Conservation (phyloP, 2,113 vertebrate genomes). For the Ptychochromis oligacanthus region DNA sequence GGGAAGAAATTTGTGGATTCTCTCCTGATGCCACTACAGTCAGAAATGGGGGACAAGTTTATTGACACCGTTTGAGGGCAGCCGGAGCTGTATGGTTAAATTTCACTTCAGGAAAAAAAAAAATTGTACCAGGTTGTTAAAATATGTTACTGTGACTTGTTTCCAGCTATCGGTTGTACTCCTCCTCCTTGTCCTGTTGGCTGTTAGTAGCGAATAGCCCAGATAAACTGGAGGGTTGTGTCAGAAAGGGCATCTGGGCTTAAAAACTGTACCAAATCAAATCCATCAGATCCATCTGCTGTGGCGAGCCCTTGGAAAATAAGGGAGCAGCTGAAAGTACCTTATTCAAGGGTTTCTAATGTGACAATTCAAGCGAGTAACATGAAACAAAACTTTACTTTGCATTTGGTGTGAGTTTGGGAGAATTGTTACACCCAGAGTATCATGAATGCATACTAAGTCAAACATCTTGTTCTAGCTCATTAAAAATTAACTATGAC, state of each 20-base stretch:
- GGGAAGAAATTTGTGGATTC: not conserved
- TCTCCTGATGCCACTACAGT: not conserved
- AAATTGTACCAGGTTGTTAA: too few species aligned
- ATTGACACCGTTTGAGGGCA: not conserved
- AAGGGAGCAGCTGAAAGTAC: not conserved
- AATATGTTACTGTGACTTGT: not conserved
- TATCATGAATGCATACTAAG: constrained; percentile 5
- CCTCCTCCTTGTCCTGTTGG: not conserved
- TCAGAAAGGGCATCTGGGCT: not conserved
- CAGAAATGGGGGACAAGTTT: not conserved
- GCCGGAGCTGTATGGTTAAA: not conserved
- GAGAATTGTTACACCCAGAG: not conserved
- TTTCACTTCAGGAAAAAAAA: not conserved
- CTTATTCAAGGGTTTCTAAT: not conserved
- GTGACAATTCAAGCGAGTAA: not conserved
- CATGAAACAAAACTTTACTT: not conserved
- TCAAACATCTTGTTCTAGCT: not conserved
- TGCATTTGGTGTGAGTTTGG: not conserved
- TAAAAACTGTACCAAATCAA: not conserved
- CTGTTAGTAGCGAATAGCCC: not conserved
- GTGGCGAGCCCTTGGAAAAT: not conserved
- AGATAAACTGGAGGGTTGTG: not conserved
- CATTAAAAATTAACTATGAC: not conserved
- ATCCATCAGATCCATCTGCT: not conserved
- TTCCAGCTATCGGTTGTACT: not conserved